Conservation (phyloP, 2,888 invertebrate species). For the Nasonia oneida region DNA sequence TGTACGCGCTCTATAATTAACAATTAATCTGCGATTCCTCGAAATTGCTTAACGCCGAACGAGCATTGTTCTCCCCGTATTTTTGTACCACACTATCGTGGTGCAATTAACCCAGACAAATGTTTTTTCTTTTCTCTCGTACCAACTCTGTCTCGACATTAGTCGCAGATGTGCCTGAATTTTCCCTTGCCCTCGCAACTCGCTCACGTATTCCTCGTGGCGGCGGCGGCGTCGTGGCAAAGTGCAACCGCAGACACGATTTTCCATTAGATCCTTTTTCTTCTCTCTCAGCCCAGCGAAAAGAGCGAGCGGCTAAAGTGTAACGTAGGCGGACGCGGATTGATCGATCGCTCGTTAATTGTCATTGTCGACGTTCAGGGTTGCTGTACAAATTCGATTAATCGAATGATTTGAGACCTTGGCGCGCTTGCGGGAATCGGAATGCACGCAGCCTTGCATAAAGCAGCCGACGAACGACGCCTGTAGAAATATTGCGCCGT, state of each 20-base stretch:
- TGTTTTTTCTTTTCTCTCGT: background rate
- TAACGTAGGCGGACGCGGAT: slow-evolving; percentile 66
- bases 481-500: slow-evolving; percentile 41
- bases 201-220: slow-evolving; percentile 34
- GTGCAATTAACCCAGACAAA: slow-evolving; percentile 34
- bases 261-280: slow-evolving; percentile 41
- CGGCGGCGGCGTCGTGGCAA: background rate
- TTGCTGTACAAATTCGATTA: slow-evolving; percentile 68
- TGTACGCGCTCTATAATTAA: slow-evolving; percentile 9
- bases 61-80: slow-evolving; percentile 34
- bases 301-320: slow-evolving; percentile 33
- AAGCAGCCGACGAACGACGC: background rate
- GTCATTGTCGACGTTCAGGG: slow-evolving; percentile 69
- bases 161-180: slow-evolving; percentile 20
- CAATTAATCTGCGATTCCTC: slow-evolving; percentile 25
- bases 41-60: slow-evolving; percentile 40
- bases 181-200: slow-evolving; percentile 31
- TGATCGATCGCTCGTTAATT: slow-evolving; percentile 71
- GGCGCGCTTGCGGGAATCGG: slow-evolving; percentile 45
- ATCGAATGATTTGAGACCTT: slow-evolving; percentile 68
- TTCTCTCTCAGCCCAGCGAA: slow-evolving; percentile 19
- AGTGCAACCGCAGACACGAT: slow-evolving; percentile 25
- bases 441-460: slow-evolving; percentile 33
- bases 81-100: slow-evolving; percentile 12
- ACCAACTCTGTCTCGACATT: background rate